A percentile compares a stretch with the other conserved stretches of the same genome.
These are phyloP conservation scores for Nasonovia ribisnigri DNA, from an alignment of 2,888 invertebrate genomes.

Conservation along the genomic window DNA sequence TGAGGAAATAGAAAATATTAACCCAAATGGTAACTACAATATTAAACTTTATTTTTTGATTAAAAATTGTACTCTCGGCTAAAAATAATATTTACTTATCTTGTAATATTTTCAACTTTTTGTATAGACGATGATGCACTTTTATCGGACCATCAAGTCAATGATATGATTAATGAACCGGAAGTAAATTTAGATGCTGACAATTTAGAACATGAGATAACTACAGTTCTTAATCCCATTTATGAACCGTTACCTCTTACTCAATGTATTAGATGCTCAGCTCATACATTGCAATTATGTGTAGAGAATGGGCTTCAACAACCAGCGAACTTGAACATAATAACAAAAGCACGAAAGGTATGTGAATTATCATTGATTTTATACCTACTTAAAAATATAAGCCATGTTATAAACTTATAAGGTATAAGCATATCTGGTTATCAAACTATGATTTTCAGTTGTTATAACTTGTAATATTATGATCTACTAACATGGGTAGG, in stretches of 20 bases:
- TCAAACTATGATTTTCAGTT: neutral
- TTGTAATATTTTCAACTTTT: neutral
- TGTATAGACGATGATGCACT: neutral
- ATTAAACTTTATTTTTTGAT: neutral
- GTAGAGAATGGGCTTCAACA: neutral
- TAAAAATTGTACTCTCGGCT: neutral
- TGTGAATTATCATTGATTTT: neutral
- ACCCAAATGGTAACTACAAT: neutral
- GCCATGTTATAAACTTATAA: neutral
- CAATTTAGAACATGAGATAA: neutral
- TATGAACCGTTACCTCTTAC: neutral
- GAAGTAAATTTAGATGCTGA: neutral
- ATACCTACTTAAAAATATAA: neutral
- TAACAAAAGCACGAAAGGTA: constrained; percentile 13
- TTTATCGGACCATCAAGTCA: neutral
- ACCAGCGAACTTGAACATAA: neutral
- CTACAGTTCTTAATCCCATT: neutral
- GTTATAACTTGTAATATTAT: neutral
- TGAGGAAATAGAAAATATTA: neutral
- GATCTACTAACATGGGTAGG: neutral
- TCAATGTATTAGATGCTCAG: constrained; percentile 16
- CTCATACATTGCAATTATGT: neutral
- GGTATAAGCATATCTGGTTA: neutral
- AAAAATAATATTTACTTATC: neutral
- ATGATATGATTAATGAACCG: neutral